These are phyloP conservation scores for Melipona beecheii DNA, from an alignment of 2,888 invertebrate genomes.

Conservation along the genomic window DNA sequence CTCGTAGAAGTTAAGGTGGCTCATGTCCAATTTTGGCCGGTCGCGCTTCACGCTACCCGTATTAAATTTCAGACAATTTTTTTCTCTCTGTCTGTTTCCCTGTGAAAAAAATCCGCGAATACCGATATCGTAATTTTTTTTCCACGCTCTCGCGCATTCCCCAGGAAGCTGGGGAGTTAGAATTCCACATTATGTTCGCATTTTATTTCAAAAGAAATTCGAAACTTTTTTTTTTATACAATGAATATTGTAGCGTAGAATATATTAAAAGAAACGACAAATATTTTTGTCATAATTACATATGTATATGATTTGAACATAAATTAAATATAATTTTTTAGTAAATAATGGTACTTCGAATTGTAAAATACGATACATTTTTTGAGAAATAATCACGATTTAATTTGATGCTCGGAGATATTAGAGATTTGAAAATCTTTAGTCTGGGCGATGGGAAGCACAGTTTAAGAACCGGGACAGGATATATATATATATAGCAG, in stretches of 20 bases:
- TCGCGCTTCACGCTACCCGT: conserved; percentile 81
- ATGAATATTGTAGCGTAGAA: not conserved
- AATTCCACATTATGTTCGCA: not conserved
- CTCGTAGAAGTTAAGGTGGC: conserved; percentile 82
- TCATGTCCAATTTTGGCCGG: conserved; percentile 84
- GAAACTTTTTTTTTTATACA: not conserved
- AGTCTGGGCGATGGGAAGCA: conserved; percentile 76
- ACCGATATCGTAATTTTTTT: conserved; percentile 7
- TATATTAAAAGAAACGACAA: not conserved
- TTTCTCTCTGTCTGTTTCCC: conserved; percentile 63
- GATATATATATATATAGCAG: conserved; percentile 83
- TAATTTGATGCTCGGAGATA: conserved; percentile 25
- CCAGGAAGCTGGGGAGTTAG: not conserved
- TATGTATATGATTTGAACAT: not conserved
- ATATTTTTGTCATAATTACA: not conserved
- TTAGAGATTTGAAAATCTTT: conserved; percentile 67
- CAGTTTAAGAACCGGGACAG: conserved; percentile 81
- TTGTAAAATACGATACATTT: not conserved
- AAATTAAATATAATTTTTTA: too few species aligned
- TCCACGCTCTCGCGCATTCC: not conserved
- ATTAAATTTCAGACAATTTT: conserved; percentile 84
- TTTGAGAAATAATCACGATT: not conserved
- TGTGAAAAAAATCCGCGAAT: not conserved
- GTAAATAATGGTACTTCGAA: not conserved
- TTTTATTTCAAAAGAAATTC: not conserved